Evolutionary conservation across 2,888 invertebrate genomes (phyloP), one percentile per base, ranked within the genome.

Genomic region (Oegoconia quadripuncta): DNA sequence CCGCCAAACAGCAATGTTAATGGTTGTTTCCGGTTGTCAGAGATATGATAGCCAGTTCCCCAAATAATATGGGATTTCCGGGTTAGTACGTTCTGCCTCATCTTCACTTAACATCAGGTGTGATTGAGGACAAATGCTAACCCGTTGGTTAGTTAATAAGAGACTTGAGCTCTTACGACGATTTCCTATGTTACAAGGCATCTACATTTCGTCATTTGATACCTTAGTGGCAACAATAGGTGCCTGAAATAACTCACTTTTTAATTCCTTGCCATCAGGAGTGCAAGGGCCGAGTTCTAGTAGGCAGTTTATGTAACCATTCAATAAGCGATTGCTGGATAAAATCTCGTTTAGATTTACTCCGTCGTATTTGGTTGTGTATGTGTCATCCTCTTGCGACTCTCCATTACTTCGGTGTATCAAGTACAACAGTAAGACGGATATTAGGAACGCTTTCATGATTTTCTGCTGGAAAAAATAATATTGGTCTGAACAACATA

Each of bases 301-400:
- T 44, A 95, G 69, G 56, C 95, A 95, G 48, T 91, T 91, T 31
- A 93, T 82, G 56, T 95, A 94, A 44, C 90, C 91, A 34, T 89
- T 90, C 6, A 94, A 75, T 29, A 95, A 74, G 17, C 93, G 89
- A 9, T 93, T 91, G 59, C 90, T 94, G 2, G 65, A 64, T 28
- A 95, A 73, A 40, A 94, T 91, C 60, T 91, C 90, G 42, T 94
- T 92, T 41, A 95, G 59, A 64, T 95, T 90, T 18, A 95, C 77
- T 48, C 92, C 91, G 57, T 94, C 94, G 54, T 92, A 95, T 59
- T 91, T 92, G 9, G 89, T 90, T 1, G 92, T 92, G 63, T 94
- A 94, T 0, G 65, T 71, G 0, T 38, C 39, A 3, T 52, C 52
- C 11, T 26, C 38, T 22, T 7, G 22, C 13, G 27, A 2, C 6